A percentile compares a stretch with the other conserved stretches of the same genome.
phyloP scores from a whole-genome alignment of 2,113 vertebrate genomes.

The Oostethus manadensis region DNA sequence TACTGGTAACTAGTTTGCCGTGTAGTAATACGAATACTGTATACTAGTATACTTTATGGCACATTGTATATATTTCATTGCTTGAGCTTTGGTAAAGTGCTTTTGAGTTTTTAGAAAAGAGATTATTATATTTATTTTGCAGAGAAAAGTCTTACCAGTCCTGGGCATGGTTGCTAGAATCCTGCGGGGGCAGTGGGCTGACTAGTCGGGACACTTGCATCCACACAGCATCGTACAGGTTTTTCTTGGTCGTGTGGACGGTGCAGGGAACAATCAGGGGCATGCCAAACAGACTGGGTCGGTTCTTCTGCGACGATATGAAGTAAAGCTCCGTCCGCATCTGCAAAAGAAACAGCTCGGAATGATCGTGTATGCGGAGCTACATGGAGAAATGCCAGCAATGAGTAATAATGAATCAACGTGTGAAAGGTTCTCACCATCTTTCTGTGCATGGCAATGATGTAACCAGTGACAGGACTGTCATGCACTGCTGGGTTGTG shows the following conservation, averaged over 20 bases:
- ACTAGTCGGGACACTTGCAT: slow-evolving; percentile 94
- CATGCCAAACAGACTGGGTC: slow-evolving; percentile 96
- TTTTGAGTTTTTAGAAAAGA: too few species aligned
- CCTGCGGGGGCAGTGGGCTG: slow-evolving; percentile 95
- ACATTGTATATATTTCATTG: too few species aligned
- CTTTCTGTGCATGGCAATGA: slow-evolving; percentile 97
- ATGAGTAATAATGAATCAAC: too few species aligned
- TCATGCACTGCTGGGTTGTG: slow-evolving; percentile 77
- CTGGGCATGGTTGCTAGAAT: slow-evolving; percentile 97
- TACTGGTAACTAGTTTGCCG: too few species aligned
- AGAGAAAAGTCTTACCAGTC: slow-evolving; percentile 76
- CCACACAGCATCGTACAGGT: slow-evolving; percentile 95
- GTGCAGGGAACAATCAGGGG: slow-evolving; percentile 95
- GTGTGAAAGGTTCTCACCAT: slow-evolving; percentile 77
- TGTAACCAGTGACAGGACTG: slow-evolving; percentile 90
- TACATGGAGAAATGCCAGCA: not conserved
- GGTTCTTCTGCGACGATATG: slow-evolving; percentile 95
- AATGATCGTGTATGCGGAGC: too few species aligned
- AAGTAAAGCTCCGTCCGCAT: slow-evolving; percentile 97
- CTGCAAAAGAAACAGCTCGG: slow-evolving; percentile 56
- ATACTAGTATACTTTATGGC: too few species aligned
- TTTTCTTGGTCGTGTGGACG: slow-evolving; percentile 87
- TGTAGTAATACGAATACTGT: too few species aligned
- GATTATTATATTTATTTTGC: too few species aligned
- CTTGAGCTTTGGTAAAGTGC: too few species aligned